Conservation (phyloP, 2,113 vertebrate species). For the Loxodonta africana region DNA sequence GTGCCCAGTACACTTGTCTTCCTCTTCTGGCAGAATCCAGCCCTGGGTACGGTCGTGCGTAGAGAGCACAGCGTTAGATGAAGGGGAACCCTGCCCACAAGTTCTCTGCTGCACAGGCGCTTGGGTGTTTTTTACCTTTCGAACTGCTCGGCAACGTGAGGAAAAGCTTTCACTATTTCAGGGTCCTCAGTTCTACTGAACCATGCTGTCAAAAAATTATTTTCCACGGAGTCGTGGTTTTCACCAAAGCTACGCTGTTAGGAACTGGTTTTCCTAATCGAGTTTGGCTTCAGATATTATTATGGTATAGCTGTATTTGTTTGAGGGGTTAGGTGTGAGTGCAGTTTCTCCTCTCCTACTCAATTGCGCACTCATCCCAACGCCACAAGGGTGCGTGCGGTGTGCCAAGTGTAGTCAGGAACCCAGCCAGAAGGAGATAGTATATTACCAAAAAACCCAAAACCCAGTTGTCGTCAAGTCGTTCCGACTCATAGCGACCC, state of each 20-base stretch:
- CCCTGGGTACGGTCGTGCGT: background rate
- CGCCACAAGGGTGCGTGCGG: background rate
- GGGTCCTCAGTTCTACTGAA: background rate
- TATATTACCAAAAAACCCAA: too few relatives aligned
- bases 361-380: background rate
- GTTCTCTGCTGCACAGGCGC: background rate
- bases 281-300: conserved; percentile 4
- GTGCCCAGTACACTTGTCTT: background rate
- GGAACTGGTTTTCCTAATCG: background rate
- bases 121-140: background rate
- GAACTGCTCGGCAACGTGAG: background rate
- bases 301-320: background rate
- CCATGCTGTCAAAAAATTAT: background rate
- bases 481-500: too few relatives aligned
- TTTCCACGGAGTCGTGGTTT: background rate
- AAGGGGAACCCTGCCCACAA: background rate
- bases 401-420: background rate
- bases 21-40: background rate
- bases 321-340: background rate
- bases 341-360: background rate
- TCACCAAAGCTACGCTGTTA: background rate
- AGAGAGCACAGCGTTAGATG: background rate
- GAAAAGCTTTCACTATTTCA: background rate
- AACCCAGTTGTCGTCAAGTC: too few relatives aligned
- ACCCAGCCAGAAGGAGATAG: background rate